phyloP scores from a whole-genome alignment of 2,888 invertebrate genomes.

The Encarsia formosa region DNA sequence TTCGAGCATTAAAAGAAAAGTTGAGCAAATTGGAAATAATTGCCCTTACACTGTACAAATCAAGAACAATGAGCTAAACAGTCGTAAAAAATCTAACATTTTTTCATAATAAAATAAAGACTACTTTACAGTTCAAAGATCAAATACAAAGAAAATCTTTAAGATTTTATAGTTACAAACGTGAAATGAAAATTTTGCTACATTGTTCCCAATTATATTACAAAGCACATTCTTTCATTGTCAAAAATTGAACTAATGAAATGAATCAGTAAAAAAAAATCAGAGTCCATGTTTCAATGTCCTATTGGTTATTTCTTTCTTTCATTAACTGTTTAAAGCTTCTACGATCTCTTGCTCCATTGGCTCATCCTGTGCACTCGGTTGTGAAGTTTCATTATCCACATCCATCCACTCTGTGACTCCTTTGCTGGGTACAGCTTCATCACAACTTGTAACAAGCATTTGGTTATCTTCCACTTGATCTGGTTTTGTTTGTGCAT shows the following conservation, averaged over 20 bases:
- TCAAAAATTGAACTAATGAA: slow-evolving; percentile 15
- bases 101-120: not conserved
- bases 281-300: slow-evolving; percentile 13
- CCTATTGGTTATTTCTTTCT: too few species aligned
- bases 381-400: slow-evolving; percentile 37
- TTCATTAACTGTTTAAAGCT: slow-evolving; percentile 43
- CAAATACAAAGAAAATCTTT: not conserved
- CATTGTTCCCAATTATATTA: not conserved
- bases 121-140: not conserved
- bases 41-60: slow-evolving; percentile 16
- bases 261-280: slow-evolving; percentile 23
- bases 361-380: slow-evolving; percentile 40
- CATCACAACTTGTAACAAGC: slow-evolving; percentile 27
- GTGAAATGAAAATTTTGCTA: not conserved
- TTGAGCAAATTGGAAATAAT: slow-evolving; percentile 13
- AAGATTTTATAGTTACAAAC: not conserved
- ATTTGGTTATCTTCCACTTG: slow-evolving; percentile 22
- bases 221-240: slow-evolving; percentile 10
- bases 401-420: slow-evolving; percentile 45
- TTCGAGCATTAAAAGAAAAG: slow-evolving; percentile 16
- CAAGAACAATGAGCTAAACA: slow-evolving; percentile 10
- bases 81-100: too few species aligned
- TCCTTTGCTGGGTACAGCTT: slow-evolving; percentile 20
- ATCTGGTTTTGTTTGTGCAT: slow-evolving; percentile 3
- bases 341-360: slow-evolving; percentile 47